Base-by-base conservation (phyloP, 1,140 invertebrate genomes). In the Bombus superbus region DNA sequence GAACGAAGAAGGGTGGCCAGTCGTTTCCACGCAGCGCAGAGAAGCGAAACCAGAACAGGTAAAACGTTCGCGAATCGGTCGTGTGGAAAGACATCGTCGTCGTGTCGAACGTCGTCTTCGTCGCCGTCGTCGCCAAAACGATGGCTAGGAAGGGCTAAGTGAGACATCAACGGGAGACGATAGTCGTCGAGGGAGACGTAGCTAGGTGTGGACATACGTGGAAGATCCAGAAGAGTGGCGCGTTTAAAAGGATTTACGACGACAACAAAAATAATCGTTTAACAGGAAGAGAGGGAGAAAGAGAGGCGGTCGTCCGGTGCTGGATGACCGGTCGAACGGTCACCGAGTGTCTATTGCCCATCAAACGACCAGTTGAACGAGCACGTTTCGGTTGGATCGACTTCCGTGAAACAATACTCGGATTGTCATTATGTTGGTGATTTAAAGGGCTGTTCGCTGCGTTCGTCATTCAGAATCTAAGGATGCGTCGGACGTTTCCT, bases 241-340 rank as follows among this genome's bases (percentile, higher is more conserved):
- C 83, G 74, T 91, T 90, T 87, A 86, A 90, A 90, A 88, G 87
- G 82, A 90, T 92, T 92, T 92, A 92, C 85, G 90, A 91, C 90
- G 88, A 91, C 91, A 92, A 91, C 89, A 91, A 91, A 92, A 92
- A 92, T 92, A 90, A 92, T 92, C 91, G 91, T 92, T 92, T 91
- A 91, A 91, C 90, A 83, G 62, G 74, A 83, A 76, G 42, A 47
- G 53, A 57, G 72, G 18, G 47, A 66, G 81, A 83, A 42, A 62
- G 78, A 72, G 35, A 88, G 88, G 75, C 59, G 69, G 75, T 88
- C 69, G 71, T 89, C 59, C 68, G 71, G 44, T 79, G 81, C 78
- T 32, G 86, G 83, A 90, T 88, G 90, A 91, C 87, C 83, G 79
- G 73, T 88, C 87, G 89, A 91, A 91, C 81, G 90, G 86, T 91